Conservation (phyloP, 1,140 invertebrate species). For the Pectinophora gossypiella region DNA sequence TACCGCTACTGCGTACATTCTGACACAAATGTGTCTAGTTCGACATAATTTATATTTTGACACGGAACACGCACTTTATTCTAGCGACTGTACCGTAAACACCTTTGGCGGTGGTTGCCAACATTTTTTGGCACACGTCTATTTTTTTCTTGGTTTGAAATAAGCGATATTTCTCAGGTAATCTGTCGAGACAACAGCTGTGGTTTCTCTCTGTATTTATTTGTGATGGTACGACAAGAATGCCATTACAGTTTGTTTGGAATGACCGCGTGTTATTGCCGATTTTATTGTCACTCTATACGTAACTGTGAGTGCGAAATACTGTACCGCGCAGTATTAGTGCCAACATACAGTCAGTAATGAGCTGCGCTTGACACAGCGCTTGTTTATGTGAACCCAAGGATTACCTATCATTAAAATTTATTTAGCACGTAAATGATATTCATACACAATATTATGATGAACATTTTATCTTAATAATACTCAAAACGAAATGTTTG, state of each 20-base stretch:
- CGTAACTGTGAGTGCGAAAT: no score
- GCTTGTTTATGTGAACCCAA: no score
- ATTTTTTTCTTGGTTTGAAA: slow-evolving; percentile 5
- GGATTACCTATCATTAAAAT: no score
- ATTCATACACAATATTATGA: no score
- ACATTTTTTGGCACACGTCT: slow-evolving; percentile 13
- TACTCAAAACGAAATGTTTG: no score
- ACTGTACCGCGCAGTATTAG: no score
- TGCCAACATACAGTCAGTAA: no score
- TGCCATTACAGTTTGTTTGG: neutral
- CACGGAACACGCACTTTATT: neutral
- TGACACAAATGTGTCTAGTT: neutral
- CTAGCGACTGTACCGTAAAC: slow-evolving; percentile 22
- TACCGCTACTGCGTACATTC: neutral
- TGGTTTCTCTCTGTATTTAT: neutral
- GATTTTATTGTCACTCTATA: no score
- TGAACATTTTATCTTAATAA: no score
- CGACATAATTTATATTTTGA: neutral
- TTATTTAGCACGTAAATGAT: no score
- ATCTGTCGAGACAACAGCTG: slow-evolving; percentile 9
- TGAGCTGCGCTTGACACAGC: no score
- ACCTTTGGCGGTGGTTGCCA: slow-evolving; percentile 32
- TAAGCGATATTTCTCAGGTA: slow-evolving; percentile 13
- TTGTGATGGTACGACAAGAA: neutral
- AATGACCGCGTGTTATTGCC: neutral